A percentile compares a stretch with the other conserved stretches of the same genome.
Evolutionary conservation across 2,888 invertebrate genomes (phyloP).

Genomic region (Galerucella nymphaeae): DNA sequence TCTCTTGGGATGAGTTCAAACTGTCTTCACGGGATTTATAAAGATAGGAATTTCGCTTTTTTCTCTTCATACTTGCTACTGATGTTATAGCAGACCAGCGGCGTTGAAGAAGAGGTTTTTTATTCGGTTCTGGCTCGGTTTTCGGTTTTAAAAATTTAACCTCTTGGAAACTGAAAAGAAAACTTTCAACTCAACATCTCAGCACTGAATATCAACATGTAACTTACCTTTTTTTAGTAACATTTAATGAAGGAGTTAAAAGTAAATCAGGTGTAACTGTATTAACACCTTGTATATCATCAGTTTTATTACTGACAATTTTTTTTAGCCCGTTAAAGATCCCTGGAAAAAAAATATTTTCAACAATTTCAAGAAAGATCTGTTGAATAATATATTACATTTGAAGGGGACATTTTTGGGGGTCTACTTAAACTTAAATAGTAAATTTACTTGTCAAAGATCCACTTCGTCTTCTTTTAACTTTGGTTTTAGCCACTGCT

Average conservation of each 20-base stretch:
- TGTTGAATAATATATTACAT: too few species aligned
- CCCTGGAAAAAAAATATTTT: conserved; percentile 65
- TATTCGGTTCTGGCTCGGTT: conserved; percentile 27
- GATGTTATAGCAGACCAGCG: conserved; percentile 69
- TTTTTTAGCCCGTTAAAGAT: conserved; percentile 82
- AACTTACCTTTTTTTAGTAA: conserved; percentile 76
- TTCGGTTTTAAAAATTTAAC: conserved; percentile 19
- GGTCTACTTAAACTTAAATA: not conserved
- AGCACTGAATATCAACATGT: too few species aligned
- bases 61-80: conserved; percentile 58
- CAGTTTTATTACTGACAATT: conserved; percentile 76
- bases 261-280: conserved; percentile 60
- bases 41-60: conserved; percentile 56
- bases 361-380: too few species aligned
- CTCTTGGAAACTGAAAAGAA: conserved; percentile 15
- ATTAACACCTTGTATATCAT: conserved; percentile 58
- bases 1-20: conserved; percentile 55
- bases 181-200: not conserved
- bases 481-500: conserved; percentile 69
- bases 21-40: conserved; percentile 55
- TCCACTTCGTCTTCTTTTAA: conserved; percentile 85
- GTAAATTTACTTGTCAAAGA: conserved; percentile 79
- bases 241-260: conserved; percentile 71
- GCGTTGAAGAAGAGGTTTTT: conserved; percentile 62
- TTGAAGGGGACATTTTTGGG: too few species aligned